Conservation (phyloP, 1,140 invertebrate species). For the Drosophila obscura region DNA sequence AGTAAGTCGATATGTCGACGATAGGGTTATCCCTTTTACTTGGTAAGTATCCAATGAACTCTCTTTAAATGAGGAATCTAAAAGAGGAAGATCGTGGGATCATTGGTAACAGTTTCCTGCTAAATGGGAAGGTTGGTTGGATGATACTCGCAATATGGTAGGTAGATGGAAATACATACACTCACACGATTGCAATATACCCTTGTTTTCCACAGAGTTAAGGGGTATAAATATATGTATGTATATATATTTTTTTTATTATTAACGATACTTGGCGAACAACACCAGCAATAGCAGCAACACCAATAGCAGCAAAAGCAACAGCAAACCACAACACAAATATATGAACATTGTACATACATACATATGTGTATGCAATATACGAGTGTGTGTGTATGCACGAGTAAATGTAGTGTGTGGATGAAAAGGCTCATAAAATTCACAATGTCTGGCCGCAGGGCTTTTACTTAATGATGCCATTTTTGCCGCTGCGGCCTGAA, state of each 20-base stretch:
- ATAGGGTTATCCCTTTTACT: too few species aligned
- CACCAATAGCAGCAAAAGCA: neutral
- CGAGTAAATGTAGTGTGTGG: slow-evolving; percentile 26
- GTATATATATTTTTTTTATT: slow-evolving; percentile 62
- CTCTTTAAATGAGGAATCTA: too few species aligned
- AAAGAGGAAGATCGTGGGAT: too few species aligned
- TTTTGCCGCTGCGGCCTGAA: slow-evolving; percentile 74
- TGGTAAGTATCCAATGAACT: too few species aligned
- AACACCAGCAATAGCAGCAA: slow-evolving; percentile 13
- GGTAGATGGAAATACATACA: neutral
- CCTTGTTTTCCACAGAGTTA: too few species aligned
- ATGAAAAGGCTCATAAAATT: slow-evolving; percentile 82
- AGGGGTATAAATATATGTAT: slow-evolving; percentile 2
- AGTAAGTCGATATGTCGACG: too few species aligned
- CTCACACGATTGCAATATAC: neutral
- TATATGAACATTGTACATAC: slow-evolving; percentile 2
- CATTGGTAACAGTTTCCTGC: too few species aligned
- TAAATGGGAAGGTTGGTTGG: too few species aligned
- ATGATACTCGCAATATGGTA: too few species aligned
- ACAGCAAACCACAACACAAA: slow-evolving; percentile 41
- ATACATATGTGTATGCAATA: neutral
- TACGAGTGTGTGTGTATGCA: neutral
- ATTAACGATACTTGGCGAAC: slow-evolving; percentile 64
- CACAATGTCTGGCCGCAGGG: slow-evolving; percentile 72
- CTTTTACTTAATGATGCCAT: slow-evolving; percentile 82